Conservation (phyloP, 2,888 invertebrate genomes). For the Prosopocoilus inquinatus region DNA sequence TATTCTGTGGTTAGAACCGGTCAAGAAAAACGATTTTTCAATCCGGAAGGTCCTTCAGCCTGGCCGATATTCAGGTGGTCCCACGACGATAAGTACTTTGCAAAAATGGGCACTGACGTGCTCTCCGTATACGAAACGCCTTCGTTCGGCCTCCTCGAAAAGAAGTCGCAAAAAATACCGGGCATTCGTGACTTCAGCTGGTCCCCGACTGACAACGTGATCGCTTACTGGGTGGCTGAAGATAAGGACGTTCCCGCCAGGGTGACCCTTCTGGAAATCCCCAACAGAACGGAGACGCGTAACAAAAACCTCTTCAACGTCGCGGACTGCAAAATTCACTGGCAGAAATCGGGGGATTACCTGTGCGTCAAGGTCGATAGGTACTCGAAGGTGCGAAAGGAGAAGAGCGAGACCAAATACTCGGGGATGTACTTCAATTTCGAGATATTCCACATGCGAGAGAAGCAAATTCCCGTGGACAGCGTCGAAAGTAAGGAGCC, state of each 20-base stretch:
- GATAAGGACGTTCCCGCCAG: constrained; percentile 95
- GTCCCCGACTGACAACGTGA: constrained; percentile 95
- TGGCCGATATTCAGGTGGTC: constrained; percentile 99
- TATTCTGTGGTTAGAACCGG: constrained; percentile 64
- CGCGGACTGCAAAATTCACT: constrained; percentile 96
- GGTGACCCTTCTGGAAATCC: constrained; percentile 89
- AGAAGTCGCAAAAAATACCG: constrained; percentile 88
- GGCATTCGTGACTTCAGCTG: constrained; percentile 94
- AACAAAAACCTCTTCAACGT: constrained; percentile 97
- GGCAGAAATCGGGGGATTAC: constrained; percentile 98
- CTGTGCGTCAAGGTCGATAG: constrained; percentile 93
- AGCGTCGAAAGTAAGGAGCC: constrained; percentile 94
- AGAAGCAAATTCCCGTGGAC: constrained; percentile 97
- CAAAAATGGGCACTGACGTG: constrained; percentile 77
- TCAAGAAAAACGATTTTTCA: constrained; percentile 87
- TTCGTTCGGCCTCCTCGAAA: constrained; percentile 89
- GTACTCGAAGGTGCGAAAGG: constrained; percentile 81
- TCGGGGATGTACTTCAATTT: constrained; percentile 97
- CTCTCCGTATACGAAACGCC: constrained; percentile 96
- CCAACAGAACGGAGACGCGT: constrained; percentile 83
- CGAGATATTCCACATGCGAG: constrained; percentile 98
- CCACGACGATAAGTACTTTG: constrained; percentile 92
- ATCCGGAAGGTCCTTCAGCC: constrained; percentile 72
- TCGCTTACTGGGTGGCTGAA: constrained; percentile 99
- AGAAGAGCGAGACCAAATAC: constrained; percentile 91